Evolutionary conservation across 2,113 vertebrate genomes (phyloP).

Genomic region (Epinephelus lanceolatus): DNA sequence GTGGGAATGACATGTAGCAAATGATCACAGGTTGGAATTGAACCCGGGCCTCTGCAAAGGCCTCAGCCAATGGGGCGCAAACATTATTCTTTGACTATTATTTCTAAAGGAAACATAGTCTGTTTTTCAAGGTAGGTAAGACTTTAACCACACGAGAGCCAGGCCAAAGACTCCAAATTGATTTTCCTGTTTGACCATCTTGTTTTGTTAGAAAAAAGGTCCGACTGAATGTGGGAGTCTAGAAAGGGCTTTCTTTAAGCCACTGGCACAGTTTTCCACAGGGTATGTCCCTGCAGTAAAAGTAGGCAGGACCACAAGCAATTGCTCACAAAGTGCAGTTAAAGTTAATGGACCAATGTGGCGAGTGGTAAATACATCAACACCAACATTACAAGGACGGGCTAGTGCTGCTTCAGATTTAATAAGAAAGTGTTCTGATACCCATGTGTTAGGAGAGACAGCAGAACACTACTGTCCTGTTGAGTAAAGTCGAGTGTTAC

Average conservation of each 20-base stretch:
- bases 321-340: background rate
- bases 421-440: background rate
- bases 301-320: background rate
- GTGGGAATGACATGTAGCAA: too few relatives aligned
- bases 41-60: too few relatives aligned
- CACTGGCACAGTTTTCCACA: background rate
- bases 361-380: background rate
- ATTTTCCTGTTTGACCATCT: background rate
- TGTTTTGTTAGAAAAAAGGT: background rate
- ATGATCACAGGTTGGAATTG: too few relatives aligned
- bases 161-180: background rate
- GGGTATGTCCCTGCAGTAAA: background rate
- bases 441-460: background rate
- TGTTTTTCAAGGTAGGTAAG: background rate
- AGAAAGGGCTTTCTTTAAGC: background rate
- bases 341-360: background rate
- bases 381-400: background rate
- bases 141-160: background rate
- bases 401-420: background rate
- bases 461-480: background rate
- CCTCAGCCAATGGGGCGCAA: too few relatives aligned
- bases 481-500: background rate
- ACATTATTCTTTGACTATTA: background rate
- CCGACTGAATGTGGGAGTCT: background rate
- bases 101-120: background rate